A percentile compares a stretch with the other conserved stretches of the same genome.
These are phyloP conservation scores for Aleiodes testaceus DNA, from an alignment of 2,888 invertebrate genomes.

Conservation along the genomic window DNA sequence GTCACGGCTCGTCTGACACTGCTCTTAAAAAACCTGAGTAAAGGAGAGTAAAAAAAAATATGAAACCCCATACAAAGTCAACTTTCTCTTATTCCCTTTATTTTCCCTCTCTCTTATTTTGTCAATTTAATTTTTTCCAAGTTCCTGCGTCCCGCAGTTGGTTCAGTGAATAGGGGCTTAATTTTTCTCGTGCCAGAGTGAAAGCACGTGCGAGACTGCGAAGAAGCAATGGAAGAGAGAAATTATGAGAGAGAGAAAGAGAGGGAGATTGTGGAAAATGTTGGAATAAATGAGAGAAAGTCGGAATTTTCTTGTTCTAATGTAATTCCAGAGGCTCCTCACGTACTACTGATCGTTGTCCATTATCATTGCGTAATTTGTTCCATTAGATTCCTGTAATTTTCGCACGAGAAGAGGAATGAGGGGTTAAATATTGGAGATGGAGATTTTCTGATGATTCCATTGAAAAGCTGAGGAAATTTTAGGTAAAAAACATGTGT, in stretches of 20 bases:
- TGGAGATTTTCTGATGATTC: too few species aligned
- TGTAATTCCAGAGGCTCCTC: conserved; percentile 49
- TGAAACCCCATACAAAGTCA: conserved; percentile 30
- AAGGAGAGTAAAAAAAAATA: conserved; percentile 26
- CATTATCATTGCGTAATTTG: conserved; percentile 50
- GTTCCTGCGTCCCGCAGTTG: conserved; percentile 42
- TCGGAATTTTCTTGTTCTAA: background rate
- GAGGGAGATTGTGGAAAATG: conserved; percentile 26
- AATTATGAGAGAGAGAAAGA: conserved; percentile 15
- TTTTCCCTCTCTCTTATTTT: conserved; percentile 46
- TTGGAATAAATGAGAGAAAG: conserved; percentile 40
- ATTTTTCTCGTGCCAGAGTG: conserved; percentile 54
- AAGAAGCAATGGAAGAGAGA: conserved; percentile 24
- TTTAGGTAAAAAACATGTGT: too few species aligned
- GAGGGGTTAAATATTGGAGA: too few species aligned
- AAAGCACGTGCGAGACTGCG: conserved; percentile 48
- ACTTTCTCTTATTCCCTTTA: conserved; percentile 8
- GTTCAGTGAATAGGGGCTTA: conserved; percentile 55
- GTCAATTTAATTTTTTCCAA: conserved; percentile 54
- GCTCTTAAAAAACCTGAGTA: background rate
- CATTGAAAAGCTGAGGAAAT: too few species aligned
- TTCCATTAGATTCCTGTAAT: conserved; percentile 27
- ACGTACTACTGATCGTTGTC: conserved; percentile 51
- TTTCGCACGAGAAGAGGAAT: conserved; percentile 15
- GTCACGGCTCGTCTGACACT: conserved; percentile 21